phyloP scores from a whole-genome alignment of 2,888 invertebrate species.

The Lampropteryx suffumata region DNA sequence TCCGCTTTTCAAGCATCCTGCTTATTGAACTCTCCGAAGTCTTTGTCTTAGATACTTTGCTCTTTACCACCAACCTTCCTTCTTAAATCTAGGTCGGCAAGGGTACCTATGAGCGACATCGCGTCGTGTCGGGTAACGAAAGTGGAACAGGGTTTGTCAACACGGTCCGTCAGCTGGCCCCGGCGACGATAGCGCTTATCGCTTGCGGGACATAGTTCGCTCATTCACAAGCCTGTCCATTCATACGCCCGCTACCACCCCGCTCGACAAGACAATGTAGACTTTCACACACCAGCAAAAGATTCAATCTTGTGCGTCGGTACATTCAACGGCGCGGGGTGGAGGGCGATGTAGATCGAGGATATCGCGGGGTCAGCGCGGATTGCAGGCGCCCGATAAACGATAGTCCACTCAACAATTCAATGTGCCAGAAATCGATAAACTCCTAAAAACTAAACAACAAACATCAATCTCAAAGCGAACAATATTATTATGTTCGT shows the following conservation, averaged over 20 bases:
- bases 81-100: too few relatives aligned
- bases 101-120: background rate
- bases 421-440: constrained; percentile 42
- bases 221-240: constrained; percentile 81
- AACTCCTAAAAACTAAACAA: constrained; percentile 30
- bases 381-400: constrained; percentile 81
- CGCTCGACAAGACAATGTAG: constrained; percentile 44
- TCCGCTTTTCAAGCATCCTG: too few relatives aligned
- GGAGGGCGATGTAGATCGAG: constrained; percentile 70
- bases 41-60: too few relatives aligned
- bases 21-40: too few relatives aligned
- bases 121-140: constrained; percentile 52
- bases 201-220: constrained; percentile 78
- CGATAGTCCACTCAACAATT: constrained; percentile 57
- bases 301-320: constrained; percentile 51
- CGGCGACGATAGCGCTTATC: constrained; percentile 77
- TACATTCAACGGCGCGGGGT: constrained; percentile 17
- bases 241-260: constrained; percentile 66
- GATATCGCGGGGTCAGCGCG: constrained; percentile 81
- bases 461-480: too few relatives aligned
- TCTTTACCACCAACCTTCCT: too few relatives aligned
- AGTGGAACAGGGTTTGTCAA: constrained; percentile 82
- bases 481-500: too few relatives aligned
- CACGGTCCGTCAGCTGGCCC: constrained; percentile 79
- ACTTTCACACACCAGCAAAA: constrained; percentile 53